Base-by-base conservation (phyloP, 2,113 vertebrate genomes). In the Hepsetus odoe region DNA sequence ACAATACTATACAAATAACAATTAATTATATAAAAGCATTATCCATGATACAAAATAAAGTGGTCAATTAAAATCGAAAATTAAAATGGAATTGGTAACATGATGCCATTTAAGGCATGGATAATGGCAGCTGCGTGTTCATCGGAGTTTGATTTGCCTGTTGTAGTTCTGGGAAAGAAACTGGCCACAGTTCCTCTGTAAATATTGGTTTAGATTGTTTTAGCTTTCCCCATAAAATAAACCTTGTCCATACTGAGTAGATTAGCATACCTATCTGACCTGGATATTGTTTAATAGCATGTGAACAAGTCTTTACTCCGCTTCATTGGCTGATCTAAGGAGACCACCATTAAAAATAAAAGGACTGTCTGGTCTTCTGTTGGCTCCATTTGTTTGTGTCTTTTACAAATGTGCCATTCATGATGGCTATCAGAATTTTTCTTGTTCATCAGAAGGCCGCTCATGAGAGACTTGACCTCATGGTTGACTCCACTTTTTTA, bases 141-240 rank as follows among this genome's bases (percentile, higher is more conserved):
- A 49, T 49, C 46, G 6, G 46, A 89, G 79, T 84, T 89, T 86
- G 82, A 91, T 88, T 84, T 88, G 85, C 74, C 72, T 56, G 79
- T 85, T 75, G 83, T 80, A 84, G 88, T 82, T 86, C 89, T 91
- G 91, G 92, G 89, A 90, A 91, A 89, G 58, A 70, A 77, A 68
- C 76, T 12, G 84, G 77, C 91, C 33, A 65, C 74, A 56, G 82
- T 84, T 78, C 77, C 85, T 91, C 81, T 86, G 86, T 89, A 91
- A 93, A 93, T 93, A 93, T 91, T 92, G 87, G 74, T 90, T 89
- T 86, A 87, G 86, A 90, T 92, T 89, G 86, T 91, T 91, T 87
- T 87, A 89, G 87, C 85, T 87, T 86, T 77, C 86, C 80, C 76
- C 3, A 68, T 82, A 91, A 91, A 91, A 91, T 87, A 93, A 92